A percentile compares a stretch with the other conserved stretches of the same genome.
Conservation (phyloP, 2,113 vertebrate genomes). For the Chionomys nivalis region DNA sequence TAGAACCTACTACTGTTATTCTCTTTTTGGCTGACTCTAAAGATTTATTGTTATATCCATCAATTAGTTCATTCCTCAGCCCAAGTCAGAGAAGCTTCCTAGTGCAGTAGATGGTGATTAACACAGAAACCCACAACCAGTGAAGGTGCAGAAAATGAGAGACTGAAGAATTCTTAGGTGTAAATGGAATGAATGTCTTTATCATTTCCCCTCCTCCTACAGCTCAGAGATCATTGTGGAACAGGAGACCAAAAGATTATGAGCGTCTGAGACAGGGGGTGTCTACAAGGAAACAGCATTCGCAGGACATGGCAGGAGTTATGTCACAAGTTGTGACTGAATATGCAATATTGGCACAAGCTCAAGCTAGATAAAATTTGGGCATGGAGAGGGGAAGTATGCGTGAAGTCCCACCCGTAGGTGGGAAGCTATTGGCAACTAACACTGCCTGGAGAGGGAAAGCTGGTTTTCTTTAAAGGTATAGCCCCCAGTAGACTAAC, state of each 20-base stretch:
- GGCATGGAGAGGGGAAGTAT: background rate
- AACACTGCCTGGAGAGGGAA: background rate
- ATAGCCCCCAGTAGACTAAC: background rate
- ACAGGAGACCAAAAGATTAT: background rate
- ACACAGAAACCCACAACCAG: background rate
- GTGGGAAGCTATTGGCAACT: background rate
- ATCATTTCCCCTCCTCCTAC: background rate
- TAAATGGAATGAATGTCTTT: background rate
- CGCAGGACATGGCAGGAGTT: too few species aligned
- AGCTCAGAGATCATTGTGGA: background rate
- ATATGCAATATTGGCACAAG: background rate
- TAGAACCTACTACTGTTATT: background rate
- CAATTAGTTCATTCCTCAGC: background rate
- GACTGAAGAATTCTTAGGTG: background rate
- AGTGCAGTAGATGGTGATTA: background rate
- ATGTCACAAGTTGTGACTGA: background rate
- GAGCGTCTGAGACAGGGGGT: background rate
- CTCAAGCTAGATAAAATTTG: background rate
- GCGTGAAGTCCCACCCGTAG: background rate
- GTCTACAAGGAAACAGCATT: background rate
- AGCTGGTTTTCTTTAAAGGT: background rate
- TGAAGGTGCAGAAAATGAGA: background rate
- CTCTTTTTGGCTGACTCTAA: background rate
- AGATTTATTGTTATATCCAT: background rate
- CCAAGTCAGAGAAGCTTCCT: background rate